Evolutionary conservation across 2,113 vertebrate species (phyloP).

Genomic region (Labeo rohita): DNA sequence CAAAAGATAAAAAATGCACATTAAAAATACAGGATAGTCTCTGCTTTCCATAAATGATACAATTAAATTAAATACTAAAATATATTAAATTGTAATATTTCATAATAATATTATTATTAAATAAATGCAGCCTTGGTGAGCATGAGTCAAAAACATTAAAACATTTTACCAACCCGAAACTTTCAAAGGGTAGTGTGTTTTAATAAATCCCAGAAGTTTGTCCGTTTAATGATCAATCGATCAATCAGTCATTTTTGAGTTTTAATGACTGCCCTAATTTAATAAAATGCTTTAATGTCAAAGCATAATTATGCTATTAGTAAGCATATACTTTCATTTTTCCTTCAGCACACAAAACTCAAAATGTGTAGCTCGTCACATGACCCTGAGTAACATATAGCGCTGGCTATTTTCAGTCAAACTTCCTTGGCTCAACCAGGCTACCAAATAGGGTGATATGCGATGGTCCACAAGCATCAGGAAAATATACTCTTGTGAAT

Average conservation of each 20-base stretch:
- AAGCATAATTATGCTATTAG: neutral
- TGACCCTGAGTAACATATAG: neutral
- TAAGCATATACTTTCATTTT: neutral
- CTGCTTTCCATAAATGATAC: no score
- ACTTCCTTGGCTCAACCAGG: neutral
- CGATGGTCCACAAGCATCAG: neutral
- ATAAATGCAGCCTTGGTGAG: neutral
- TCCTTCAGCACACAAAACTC: neutral
- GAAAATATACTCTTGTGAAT: neutral
- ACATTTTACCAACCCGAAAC: neutral
- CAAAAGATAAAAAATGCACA: no score
- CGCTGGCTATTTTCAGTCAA: neutral
- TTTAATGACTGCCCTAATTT: no score
- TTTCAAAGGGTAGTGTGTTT: neutral
- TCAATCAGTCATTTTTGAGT: no score
- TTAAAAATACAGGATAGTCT: no score
- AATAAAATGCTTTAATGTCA: neutral
- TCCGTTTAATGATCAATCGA: no score
- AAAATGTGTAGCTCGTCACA: neutral
- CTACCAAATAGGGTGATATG: conserved; percentile 12
- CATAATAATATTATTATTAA: neutral
- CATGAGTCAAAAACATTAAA: no score
- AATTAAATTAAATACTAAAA: no score
- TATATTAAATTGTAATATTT: no score
- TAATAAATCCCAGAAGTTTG: no score